Conservation (phyloP, 2,113 vertebrate genomes). For the Pica pica region DNA sequence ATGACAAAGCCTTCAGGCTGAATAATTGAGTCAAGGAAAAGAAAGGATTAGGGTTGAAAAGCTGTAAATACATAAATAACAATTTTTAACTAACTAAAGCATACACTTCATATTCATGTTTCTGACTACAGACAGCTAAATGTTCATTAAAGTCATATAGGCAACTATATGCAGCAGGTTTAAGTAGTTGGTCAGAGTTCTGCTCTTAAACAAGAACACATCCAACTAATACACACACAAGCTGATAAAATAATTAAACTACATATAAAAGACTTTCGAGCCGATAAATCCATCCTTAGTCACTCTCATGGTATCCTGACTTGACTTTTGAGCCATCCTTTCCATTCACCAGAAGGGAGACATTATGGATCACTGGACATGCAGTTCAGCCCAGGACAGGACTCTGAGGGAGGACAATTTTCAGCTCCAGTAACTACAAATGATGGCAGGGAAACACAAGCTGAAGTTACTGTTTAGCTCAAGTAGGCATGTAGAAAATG, state of each 20-base stretch:
- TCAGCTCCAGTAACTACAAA: not conserved
- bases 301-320: not conserved
- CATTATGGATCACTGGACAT: accelerated
- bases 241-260: not conserved
- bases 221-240: not conserved
- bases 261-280: not conserved
- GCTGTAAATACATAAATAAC: not conserved
- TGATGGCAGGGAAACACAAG: not conserved
- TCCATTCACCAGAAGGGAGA: not conserved
- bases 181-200: not conserved
- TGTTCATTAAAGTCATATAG: not conserved
- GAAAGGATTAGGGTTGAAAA: not conserved
- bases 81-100: not conserved
- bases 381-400: not conserved
- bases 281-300: not conserved
- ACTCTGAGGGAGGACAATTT: not conserved
- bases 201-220: not conserved
- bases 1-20: not conserved
- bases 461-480: not conserved
- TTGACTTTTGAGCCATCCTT: not conserved
- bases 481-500: not conserved
- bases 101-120: not conserved
- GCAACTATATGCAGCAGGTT: not conserved
- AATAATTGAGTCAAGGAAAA: not conserved
- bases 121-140: not conserved